phyloP scores from a whole-genome alignment of 2,797 vertebrate species.

The Anas capensis region DNA sequence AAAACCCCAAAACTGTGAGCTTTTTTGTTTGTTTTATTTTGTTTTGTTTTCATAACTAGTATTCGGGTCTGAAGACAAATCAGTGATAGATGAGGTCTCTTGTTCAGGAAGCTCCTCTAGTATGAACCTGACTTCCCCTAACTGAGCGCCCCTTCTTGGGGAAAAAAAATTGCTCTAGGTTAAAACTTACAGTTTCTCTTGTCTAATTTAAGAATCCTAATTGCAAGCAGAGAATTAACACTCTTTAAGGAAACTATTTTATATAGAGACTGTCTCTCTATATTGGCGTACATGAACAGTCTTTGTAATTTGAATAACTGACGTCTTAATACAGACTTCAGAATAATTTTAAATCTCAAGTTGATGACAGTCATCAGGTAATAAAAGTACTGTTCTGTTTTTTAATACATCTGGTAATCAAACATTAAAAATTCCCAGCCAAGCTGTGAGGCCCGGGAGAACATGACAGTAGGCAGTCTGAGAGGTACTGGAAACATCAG shows the following conservation, averaged over 20 bases:
- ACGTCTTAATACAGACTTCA: neutral
- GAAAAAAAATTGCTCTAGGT: neutral
- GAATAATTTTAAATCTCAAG: neutral
- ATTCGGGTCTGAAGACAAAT: neutral
- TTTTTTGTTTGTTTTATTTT: neutral
- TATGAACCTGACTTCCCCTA: neutral
- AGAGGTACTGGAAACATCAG: slow-evolving; percentile 24
- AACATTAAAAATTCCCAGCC: slow-evolving; percentile 10
- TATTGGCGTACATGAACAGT: neutral
- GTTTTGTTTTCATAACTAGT: neutral
- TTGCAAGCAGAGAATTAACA: neutral
- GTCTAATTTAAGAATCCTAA: neutral
- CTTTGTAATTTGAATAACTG: neutral
- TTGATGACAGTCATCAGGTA: neutral
- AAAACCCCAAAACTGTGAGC: neutral
- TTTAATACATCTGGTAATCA: neutral
- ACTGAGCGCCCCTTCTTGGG: neutral
- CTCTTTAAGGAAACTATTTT: neutral
- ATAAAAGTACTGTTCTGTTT: neutral
- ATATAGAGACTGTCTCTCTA: neutral
- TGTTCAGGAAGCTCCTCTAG: neutral
- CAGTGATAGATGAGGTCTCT: neutral
- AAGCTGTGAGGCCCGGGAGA: neutral
- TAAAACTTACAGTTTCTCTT: neutral
- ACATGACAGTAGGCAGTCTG: neutral